Conservation (phyloP, 1,140 invertebrate species). For the Drosophila baimaii region DNA sequence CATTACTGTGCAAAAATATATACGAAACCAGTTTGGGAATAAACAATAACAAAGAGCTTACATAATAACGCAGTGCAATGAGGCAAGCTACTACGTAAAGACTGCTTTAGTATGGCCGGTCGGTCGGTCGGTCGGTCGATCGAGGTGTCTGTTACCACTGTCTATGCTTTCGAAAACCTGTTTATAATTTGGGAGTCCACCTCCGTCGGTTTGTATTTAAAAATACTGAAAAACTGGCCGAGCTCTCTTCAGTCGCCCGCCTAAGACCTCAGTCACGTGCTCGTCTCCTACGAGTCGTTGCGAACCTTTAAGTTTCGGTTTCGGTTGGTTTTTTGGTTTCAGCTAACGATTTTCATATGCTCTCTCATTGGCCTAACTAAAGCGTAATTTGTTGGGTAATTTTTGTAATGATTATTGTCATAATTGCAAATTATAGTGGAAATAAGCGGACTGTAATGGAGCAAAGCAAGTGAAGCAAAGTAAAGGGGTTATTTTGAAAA, state of each 20-base stretch:
- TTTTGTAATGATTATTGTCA: conserved; percentile 1
- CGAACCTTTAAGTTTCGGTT: conserved; percentile 5
- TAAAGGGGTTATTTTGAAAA: background rate
- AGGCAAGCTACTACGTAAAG: conserved; percentile 39
- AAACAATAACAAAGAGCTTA: conserved; percentile 53
- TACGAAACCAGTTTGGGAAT: conserved; percentile 46
- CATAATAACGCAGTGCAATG: conserved; percentile 55
- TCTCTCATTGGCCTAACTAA: background rate
- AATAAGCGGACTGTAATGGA: background rate
- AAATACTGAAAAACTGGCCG: conserved; percentile 18
- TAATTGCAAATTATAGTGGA: background rate
- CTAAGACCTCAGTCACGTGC: conserved; percentile 43
- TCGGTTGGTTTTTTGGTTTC: conserved; percentile 1
- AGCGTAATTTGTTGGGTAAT: conserved; percentile 8
- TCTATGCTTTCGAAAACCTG: conserved; percentile 47
- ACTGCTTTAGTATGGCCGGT: conserved; percentile 49
- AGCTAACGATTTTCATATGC: conserved; percentile 14
- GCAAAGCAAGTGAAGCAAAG: background rate
- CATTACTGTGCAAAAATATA: conserved; percentile 40
- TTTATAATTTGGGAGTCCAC: conserved; percentile 33
- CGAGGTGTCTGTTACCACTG: conserved; percentile 15
- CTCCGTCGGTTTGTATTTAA: conserved; percentile 3
- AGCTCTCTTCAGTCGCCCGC: conserved; percentile 21
- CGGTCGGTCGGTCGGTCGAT: background rate
- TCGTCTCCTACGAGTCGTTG: conserved; percentile 11